These are phyloP conservation scores for Zygogramma bicolorata DNA, from an alignment of 2,888 invertebrate genomes.

Conservation along the genomic window DNA sequence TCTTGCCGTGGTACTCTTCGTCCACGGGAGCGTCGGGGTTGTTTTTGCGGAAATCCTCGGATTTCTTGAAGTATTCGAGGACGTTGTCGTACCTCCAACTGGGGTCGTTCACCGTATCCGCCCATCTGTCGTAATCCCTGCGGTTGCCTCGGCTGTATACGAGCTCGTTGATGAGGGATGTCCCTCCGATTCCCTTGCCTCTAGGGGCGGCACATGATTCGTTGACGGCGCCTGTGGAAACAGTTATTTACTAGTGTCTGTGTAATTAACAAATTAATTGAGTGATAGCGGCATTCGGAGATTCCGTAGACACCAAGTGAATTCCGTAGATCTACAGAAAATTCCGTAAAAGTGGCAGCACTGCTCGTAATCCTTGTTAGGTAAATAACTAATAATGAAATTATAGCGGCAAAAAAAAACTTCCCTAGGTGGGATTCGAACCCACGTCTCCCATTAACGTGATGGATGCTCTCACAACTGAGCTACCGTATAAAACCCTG, in stretches of 20 bases:
- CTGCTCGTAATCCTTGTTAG: too few relatives aligned
- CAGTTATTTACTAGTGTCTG: background rate
- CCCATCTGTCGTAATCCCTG: constrained; percentile 68
- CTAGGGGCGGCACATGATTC: constrained; percentile 61
- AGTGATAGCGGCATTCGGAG: too few relatives aligned
- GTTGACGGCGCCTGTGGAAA: constrained; percentile 26
- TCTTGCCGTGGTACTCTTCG: constrained; percentile 22
- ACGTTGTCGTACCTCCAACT: constrained; percentile 72
- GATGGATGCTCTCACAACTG: too few relatives aligned
- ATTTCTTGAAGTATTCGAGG: constrained; percentile 64
- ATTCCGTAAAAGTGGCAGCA: too few relatives aligned
- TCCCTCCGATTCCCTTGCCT: constrained; percentile 69
- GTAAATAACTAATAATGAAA: too few relatives aligned
- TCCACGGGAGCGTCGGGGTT: constrained; percentile 26
- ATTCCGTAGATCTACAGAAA: too few relatives aligned
- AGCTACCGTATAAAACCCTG: too few relatives aligned
- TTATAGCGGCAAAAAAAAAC: too few relatives aligned
- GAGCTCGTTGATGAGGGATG: constrained; percentile 68
- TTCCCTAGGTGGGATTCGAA: too few relatives aligned
- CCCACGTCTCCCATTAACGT: too few relatives aligned
- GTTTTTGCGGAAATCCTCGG: constrained; percentile 34
- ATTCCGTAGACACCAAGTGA: too few relatives aligned
- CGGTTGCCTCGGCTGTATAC: constrained; percentile 67
- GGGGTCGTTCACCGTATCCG: constrained; percentile 52
- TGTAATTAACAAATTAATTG: too few relatives aligned